phyloP scores from a whole-genome alignment of 2,113 vertebrate genomes.

The Labrus mixtus region DNA sequence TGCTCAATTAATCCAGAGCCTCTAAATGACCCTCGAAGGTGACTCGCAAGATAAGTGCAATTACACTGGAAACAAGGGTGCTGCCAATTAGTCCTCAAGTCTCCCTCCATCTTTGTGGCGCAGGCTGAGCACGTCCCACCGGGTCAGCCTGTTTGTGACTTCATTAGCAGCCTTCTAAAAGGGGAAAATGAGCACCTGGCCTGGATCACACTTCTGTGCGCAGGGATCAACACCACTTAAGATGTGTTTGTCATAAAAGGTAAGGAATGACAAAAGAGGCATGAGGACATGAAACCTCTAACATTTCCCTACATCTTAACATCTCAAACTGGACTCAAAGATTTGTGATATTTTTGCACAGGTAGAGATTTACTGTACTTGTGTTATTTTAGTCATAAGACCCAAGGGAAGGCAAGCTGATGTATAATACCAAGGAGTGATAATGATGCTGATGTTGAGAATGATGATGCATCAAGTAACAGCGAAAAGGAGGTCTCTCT shows the following conservation, averaged over 20 bases:
- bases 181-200: conserved; percentile 76
- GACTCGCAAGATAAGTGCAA: conserved; percentile 86
- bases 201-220: conserved; percentile 66
- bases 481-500: conserved; percentile 46
- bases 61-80: conserved; percentile 84
- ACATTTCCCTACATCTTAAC: not conserved
- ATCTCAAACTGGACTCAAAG: not conserved
- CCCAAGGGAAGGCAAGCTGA: not conserved
- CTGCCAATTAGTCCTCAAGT: conserved; percentile 83
- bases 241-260: conserved; percentile 65
- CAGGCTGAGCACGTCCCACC: conserved; percentile 73
- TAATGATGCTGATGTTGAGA: conserved; percentile 30
- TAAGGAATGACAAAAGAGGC: conserved; percentile 36
- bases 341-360: conserved; percentile 1
- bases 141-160: conserved; percentile 83
- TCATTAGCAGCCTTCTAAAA: conserved; percentile 84
- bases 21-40: conserved; percentile 87
- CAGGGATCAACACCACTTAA: conserved; percentile 64
- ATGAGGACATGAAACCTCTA: not conserved
- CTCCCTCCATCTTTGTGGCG: conserved; percentile 71
- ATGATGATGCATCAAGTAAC: conserved; percentile 32
- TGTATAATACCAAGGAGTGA: conserved; percentile 30
- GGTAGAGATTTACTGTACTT: conserved; percentile 3
- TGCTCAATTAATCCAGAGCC: conserved; percentile 85
- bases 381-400: conserved; percentile 28